Percentiles rank a stretch among this genome's conserved stretches.
Conservation (phyloP, 30 jellyfish, hydroid and myxozoan genomes). For the Aurelia coerulea region DNA sequence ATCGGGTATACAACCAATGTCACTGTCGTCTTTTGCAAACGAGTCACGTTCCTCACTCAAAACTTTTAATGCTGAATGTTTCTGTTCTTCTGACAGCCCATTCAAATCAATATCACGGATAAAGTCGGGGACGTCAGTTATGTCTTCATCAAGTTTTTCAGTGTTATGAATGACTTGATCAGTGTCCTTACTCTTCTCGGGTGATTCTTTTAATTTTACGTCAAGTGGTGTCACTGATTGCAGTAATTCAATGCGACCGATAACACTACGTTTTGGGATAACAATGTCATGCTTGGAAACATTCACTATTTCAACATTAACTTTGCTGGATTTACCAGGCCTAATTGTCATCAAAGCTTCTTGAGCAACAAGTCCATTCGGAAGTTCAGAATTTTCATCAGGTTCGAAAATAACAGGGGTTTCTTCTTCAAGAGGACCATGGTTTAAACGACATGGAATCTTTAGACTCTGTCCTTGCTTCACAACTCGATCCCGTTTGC, state of each 20-base stretch:
- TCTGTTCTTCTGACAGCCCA: slow-evolving; percentile 7
- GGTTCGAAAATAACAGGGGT: slow-evolving; percentile 4
- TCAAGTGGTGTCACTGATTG: slow-evolving; percentile 36
- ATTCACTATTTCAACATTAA: slow-evolving; percentile 13
- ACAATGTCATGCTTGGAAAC: slow-evolving; percentile 34
- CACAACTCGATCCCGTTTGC: neutral
- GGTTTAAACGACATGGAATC: slow-evolving; percentile 11
- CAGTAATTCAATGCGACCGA: slow-evolving; percentile 8
- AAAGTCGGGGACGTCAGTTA: too few relatives aligned
- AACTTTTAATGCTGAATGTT: slow-evolving; percentile 18
- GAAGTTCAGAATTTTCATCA: neutral
- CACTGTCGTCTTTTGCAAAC: slow-evolving; percentile 36
- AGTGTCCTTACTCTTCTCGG: neutral
- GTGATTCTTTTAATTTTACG: slow-evolving; percentile 6
- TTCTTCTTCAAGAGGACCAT: slow-evolving; percentile 1
- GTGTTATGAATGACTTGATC: neutral
- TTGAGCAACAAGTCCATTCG: neutral
- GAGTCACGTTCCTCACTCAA: slow-evolving; percentile 12
- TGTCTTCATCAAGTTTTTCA: too few relatives aligned
- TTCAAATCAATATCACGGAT: slow-evolving; percentile 27
- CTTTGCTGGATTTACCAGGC: slow-evolving; percentile 41
- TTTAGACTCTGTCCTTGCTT: neutral
- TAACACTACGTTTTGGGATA: slow-evolving; percentile 9
- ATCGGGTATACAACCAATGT: slow-evolving; percentile 37
- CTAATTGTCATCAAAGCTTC: slow-evolving; percentile 7